Evolutionary conservation across 2,888 invertebrate genomes (phyloP), one percentile per base, ranked within the genome.

Genomic region (Tenthredo scrophulariae): DNA sequence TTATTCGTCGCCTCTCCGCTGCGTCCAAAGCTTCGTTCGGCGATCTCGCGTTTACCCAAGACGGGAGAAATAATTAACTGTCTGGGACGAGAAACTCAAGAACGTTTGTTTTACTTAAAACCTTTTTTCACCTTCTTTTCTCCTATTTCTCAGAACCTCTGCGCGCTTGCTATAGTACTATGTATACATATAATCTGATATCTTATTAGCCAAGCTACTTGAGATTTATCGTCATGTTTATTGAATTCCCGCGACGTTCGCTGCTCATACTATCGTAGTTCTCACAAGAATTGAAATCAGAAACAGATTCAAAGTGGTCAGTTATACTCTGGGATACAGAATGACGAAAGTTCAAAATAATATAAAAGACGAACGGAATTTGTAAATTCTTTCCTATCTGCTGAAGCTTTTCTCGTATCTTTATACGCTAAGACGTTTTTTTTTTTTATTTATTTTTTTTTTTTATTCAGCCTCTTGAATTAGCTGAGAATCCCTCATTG

Each of bases 21-120:
- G n/a, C n/a, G 77, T 87, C 85, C 85, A 62, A 84, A 67, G 84
- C 40, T 82, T 74, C 26, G 43, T 82, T 37, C 46, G 70, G 62
- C 40, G 80, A 88, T 89, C 88, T 89, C 88, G 88, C 88, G 87
- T 90, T 90, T 89, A 89, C 86, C 86, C 84, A 85, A 88, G 87
- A 87, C 88, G 88, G 86, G 90, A 88, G 89, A 91, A 91, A 91
- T 91, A 91, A 91, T 91, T 91, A 91, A 91, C 91, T 90, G 88
- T 88, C 87, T 88, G 88, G 87, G 88, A 86, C 87, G 89, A 89
- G 89, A 91, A 91, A 91, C 90, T 91, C 89, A 89, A 91, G 91
- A 90, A 89, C 91, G 90, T 91, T 91, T 91, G 91, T 91, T 91
- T 90, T 90, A 91, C 89, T 91, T 90, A 90, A 89, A 90, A 88